Percentiles rank a stretch among this genome's conserved stretches.
These are phyloP conservation scores for Alitta virens DNA, from an alignment of 2,888 invertebrate species.

Conservation along the genomic window DNA sequence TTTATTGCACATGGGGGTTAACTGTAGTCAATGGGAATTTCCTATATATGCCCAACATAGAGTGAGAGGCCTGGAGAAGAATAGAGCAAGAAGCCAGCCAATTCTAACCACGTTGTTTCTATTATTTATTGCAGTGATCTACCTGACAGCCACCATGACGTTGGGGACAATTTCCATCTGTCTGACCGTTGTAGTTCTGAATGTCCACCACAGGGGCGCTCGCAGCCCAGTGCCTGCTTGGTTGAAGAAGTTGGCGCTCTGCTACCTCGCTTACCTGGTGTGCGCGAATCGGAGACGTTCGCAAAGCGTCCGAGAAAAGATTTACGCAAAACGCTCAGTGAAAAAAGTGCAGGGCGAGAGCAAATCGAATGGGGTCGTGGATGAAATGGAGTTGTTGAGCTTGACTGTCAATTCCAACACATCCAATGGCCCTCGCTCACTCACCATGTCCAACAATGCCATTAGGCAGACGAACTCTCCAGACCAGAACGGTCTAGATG, in stretches of 20 bases:
- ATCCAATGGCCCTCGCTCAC: slow-evolving; percentile 6
- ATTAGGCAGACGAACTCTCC: neutral
- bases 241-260: slow-evolving; percentile 22
- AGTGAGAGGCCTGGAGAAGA: too few species aligned
- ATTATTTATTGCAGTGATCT: slow-evolving; percentile 23
- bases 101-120: neutral
- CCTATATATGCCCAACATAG: too few species aligned
- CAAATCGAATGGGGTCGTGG: slow-evolving; percentile 18
- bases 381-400: slow-evolving; percentile 22
- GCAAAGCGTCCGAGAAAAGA: neutral
- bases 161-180: slow-evolving; percentile 32
- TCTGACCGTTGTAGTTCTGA: slow-evolving; percentile 30
- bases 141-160: slow-evolving; percentile 31
- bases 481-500: neutral
- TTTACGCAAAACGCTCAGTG: neutral
- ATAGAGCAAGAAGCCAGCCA: too few species aligned
- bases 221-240: slow-evolving; percentile 21
- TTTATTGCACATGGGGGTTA: too few species aligned
- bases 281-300: slow-evolving; percentile 7
- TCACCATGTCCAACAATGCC: neutral
- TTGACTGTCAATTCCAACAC: slow-evolving; percentile 15
- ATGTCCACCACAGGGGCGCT: slow-evolving; percentile 28
- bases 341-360: slow-evolving; percentile 1
- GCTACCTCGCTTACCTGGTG: slow-evolving; percentile 24
- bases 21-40: too few species aligned